Percentiles rank a stretch among this genome's conserved stretches.
Evolutionary conservation across 2,888 invertebrate species (phyloP).

Genomic region (Lasioglossum lativentre): DNA sequence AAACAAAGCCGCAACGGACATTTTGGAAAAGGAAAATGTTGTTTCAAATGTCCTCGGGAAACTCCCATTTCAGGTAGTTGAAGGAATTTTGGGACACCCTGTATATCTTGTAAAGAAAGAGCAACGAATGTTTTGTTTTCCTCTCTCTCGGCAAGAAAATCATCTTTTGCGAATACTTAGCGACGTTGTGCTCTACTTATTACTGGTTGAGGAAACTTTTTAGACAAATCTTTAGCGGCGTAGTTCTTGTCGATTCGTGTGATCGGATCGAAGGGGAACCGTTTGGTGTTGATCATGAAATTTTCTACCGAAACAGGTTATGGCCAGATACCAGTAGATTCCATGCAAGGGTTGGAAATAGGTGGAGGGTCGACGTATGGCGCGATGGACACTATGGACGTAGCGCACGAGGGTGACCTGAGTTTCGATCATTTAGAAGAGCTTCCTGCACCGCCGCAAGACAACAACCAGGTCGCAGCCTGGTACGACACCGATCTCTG

Average conservation of each 20-base stretch:
- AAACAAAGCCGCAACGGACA: too few relatives aligned
- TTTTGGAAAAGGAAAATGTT: too few relatives aligned
- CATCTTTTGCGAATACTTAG: slow-evolving; percentile 24
- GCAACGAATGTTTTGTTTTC: slow-evolving; percentile 12
- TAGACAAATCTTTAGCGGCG: slow-evolving; percentile 35
- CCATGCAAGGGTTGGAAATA: slow-evolving; percentile 97
- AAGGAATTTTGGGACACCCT: too few relatives aligned
- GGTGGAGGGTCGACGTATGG: slow-evolving; percentile 92
- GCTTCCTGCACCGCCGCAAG: slow-evolving; percentile 93
- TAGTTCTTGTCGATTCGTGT: slow-evolving; percentile 55
- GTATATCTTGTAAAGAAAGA: neutral
- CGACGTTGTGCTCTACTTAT: slow-evolving; percentile 44
- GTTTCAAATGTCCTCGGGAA: too few relatives aligned
- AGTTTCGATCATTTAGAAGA: slow-evolving; percentile 92
- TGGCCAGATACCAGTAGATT: slow-evolving; percentile 99
- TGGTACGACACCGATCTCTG: slow-evolving; percentile 99
- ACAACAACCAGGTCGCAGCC: slow-evolving; percentile 96
- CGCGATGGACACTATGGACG: slow-evolving; percentile 94
- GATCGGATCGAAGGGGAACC: neutral
- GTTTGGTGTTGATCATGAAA: slow-evolving; percentile 22
- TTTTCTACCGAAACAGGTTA: slow-evolving; percentile 89
- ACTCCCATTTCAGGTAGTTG: too few relatives aligned
- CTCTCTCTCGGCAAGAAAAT: neutral
- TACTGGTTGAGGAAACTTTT: slow-evolving; percentile 39
- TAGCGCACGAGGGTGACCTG: slow-evolving; percentile 90